Evolutionary conservation across 2,888 invertebrate genomes (phyloP).

Genomic region (Caenorhabditis macrosperma): DNA sequence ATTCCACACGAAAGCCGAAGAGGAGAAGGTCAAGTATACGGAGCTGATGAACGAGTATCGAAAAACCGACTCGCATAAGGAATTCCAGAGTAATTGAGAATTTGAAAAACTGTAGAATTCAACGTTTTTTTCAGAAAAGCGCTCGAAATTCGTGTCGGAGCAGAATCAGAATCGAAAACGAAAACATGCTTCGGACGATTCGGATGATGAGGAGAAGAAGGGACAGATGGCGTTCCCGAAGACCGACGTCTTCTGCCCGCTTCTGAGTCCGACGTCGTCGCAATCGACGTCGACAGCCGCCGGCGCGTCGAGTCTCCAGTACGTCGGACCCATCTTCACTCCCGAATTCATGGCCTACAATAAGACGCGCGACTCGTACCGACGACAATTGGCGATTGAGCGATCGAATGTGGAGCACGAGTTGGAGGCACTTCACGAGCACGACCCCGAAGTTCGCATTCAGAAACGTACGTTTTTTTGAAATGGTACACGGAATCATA

Average conservation of each 20-base stretch:
- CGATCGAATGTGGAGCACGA: constrained; percentile 51
- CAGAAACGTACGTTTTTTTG: constrained; percentile 26
- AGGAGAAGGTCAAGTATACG: constrained; percentile 26
- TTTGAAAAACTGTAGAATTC: not conserved
- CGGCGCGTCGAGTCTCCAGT: constrained; percentile 8
- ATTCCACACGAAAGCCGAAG: constrained; percentile 33
- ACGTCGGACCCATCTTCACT: constrained; percentile 46
- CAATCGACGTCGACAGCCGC: not conserved
- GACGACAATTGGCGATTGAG: constrained; percentile 46
- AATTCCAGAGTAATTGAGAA: constrained; percentile 30
- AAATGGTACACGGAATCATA: not conserved
- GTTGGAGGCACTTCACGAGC: constrained; percentile 40
- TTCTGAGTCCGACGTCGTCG: not conserved
- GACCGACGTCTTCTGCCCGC: constrained; percentile 32
- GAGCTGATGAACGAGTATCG: constrained; percentile 42
- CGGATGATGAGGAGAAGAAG: constrained; percentile 21
- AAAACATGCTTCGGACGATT: constrained; percentile 19
- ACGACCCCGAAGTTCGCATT: constrained; percentile 32
- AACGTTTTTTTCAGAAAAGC: constrained; percentile 15
- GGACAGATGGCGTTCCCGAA: constrained; percentile 40
- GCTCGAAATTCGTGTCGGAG: not conserved
- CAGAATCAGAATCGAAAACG: constrained; percentile 17
- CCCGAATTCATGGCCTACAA: constrained; percentile 52
- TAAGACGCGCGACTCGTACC: constrained; percentile 53
- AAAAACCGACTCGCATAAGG: constrained; percentile 36